Evolutionary conservation across 2,113 vertebrate genomes (phyloP).

Genomic region (Serinus canaria): DNA sequence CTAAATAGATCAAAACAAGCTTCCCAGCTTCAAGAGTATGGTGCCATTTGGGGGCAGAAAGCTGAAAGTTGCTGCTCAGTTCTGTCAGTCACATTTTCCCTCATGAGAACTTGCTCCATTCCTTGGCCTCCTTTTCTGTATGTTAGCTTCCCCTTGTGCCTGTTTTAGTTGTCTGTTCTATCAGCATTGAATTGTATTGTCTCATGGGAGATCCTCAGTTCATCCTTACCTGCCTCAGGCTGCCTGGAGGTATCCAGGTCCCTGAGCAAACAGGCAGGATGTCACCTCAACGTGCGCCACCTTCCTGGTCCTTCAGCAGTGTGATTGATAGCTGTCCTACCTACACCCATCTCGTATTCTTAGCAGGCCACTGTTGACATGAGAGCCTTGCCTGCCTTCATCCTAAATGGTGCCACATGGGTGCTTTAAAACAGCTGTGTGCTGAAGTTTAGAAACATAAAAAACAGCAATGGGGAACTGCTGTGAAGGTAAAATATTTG

Average conservation of each 20-base stretch:
- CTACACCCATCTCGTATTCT: not conserved
- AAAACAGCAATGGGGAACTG: not conserved
- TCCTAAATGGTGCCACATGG: not conserved
- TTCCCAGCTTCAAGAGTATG: not conserved
- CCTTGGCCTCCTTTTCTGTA: not conserved
- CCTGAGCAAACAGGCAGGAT: not conserved
- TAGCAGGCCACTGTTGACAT: not conserved
- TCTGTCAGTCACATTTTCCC: not conserved
- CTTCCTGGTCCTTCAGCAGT: not conserved
- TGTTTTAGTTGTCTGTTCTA: not conserved
- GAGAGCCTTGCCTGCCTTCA: not conserved
- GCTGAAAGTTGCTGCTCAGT: not conserved
- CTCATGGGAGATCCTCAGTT: not conserved
- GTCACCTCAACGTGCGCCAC: rapidly evolving
- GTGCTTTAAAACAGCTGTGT: not conserved
- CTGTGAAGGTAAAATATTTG: not conserved
- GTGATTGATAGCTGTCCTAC: not conserved
- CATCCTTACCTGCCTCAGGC: not conserved
- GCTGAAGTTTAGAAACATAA: not conserved
- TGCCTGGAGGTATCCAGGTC: not conserved
- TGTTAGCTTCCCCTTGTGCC: not conserved
- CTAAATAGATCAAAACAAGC: not conserved
- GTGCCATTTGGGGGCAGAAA: not conserved
- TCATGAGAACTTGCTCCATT: not conserved
- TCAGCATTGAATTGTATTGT: not conserved